Percentiles rank a stretch among this genome's conserved stretches.
These are phyloP conservation scores for Hydrolagus colliei DNA, from an alignment of 2,797 vertebrate species.

Conservation along the genomic window DNA sequence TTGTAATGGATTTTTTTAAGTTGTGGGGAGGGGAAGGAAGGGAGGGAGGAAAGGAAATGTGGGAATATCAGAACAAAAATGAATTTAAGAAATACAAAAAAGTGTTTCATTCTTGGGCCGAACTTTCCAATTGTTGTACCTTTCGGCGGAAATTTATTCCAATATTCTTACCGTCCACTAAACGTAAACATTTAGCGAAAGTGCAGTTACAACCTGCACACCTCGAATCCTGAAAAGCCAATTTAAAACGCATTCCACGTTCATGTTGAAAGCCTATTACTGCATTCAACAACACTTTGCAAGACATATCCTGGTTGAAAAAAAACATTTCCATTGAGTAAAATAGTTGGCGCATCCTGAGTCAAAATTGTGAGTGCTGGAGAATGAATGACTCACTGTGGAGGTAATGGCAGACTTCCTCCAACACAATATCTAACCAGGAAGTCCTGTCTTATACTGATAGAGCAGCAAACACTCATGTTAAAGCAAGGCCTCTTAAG, in stretches of 20 bases:
- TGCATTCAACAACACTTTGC: not conserved
- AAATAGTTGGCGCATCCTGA: conserved; percentile 14
- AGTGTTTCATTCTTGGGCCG: too few relatives aligned
- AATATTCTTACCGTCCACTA: too few relatives aligned
- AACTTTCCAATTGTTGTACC: too few relatives aligned
- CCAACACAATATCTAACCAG: conserved; percentile 62
- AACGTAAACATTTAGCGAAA: too few relatives aligned
- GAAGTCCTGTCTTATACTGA: conserved; percentile 65
- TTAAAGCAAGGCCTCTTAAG: conserved; percentile 12
- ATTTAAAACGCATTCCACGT: not conserved
- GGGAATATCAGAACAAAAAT: too few relatives aligned
- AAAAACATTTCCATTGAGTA: not conserved
- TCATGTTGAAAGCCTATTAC: not conserved
- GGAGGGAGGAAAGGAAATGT: too few relatives aligned
- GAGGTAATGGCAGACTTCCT: conserved; percentile 64
- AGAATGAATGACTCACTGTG: conserved; percentile 33
- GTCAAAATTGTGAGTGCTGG: conserved; percentile 6
- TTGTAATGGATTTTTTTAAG: not conserved
- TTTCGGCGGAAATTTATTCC: too few relatives aligned
- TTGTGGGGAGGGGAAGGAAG: too few relatives aligned
- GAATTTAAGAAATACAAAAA: too few relatives aligned
- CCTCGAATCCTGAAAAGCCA: not conserved
- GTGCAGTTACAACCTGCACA: too few relatives aligned
- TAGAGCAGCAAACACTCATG: conserved; percentile 51
- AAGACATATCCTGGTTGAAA: not conserved